These are phyloP conservation scores for Colossoma macropomum DNA, from an alignment of 2,113 vertebrate genomes.

Conservation along the genomic window DNA sequence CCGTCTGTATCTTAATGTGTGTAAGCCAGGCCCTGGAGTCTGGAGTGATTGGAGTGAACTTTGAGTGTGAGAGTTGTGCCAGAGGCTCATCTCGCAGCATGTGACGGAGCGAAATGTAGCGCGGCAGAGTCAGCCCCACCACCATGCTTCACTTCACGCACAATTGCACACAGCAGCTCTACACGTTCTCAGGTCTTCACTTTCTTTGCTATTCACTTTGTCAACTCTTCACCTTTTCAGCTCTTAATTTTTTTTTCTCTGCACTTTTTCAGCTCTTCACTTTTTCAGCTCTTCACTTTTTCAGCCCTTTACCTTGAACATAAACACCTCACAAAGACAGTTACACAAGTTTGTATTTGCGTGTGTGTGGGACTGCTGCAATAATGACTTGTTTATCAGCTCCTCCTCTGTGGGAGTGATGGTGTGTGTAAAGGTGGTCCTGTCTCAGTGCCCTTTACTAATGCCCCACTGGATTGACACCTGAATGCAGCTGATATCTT, in stretches of 20 bases:
- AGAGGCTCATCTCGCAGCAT: neutral
- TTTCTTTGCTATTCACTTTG: neutral
- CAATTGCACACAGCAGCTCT: neutral
- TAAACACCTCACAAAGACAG: too few species aligned
- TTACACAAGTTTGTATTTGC: too few species aligned
- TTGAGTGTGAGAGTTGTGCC: slow-evolving; percentile 21
- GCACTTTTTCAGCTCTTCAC: neutral
- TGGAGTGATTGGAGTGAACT: neutral
- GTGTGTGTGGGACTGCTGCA: too few species aligned
- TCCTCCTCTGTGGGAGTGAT: too few species aligned
- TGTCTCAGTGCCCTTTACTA: too few species aligned
- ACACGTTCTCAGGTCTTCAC: neutral
- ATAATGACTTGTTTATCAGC: too few species aligned
- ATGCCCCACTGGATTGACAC: too few species aligned
- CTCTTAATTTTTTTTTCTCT: neutral
- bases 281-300: neutral
- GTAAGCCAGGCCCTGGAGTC: slow-evolving; percentile 1
- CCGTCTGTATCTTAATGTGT: neutral
- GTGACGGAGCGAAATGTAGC: slow-evolving; percentile 9
- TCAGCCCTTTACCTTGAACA: too few species aligned
- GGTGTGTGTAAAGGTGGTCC: too few species aligned
- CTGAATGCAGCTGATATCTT: too few species aligned
- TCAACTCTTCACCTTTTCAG: neutral
- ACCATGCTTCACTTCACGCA: neutral
- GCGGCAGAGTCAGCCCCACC: slow-evolving; percentile 5